Evolutionary conservation across 2,113 vertebrate species (phyloP).

Genomic region (Haliaeetus leucogaster): DNA sequence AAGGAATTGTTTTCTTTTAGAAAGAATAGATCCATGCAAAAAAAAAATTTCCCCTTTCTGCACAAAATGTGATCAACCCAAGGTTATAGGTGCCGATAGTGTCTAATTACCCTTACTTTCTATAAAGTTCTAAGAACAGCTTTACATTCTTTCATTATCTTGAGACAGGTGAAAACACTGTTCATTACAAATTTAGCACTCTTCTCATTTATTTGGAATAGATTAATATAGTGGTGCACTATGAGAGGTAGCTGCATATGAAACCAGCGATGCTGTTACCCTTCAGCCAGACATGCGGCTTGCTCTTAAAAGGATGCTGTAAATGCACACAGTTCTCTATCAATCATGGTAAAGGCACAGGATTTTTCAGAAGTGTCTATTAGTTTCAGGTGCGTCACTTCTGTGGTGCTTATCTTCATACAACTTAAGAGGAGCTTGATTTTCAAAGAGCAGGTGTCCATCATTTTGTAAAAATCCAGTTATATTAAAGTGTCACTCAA

Average conservation of each 20-base stretch:
- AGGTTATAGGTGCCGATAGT: not conserved
- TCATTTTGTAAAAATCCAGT: constrained; percentile 45
- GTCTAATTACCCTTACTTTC: constrained; percentile 21
- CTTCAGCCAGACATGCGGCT: not conserved
- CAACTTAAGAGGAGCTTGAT: constrained; percentile 16
- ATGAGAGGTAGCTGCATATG: not conserved
- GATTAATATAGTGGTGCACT: not conserved
- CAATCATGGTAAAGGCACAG: constrained; percentile 6
- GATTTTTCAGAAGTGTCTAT: constrained; percentile 48
- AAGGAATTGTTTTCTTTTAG: not conserved
- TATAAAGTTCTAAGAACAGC: constrained; percentile 24
- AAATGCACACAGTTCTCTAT: constrained; percentile 12
- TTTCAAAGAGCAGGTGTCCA: constrained; percentile 61
- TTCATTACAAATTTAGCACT: constrained; percentile 42
- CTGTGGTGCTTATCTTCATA: constrained; percentile 29
- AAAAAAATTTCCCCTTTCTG: not conserved
- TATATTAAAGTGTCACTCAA: constrained; percentile 48
- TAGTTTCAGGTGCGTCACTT: constrained; percentile 30
- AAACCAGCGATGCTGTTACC: not conserved
- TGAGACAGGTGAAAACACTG: constrained; percentile 21
- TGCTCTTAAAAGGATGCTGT: not conserved
- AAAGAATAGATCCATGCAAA: not conserved
- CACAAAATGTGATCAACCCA: not conserved
- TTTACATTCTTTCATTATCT: constrained; percentile 46
- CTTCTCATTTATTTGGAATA: constrained; percentile 43